Conservation (phyloP, 2,113 vertebrate species). For the Pyxicephalus adspersus region DNA sequence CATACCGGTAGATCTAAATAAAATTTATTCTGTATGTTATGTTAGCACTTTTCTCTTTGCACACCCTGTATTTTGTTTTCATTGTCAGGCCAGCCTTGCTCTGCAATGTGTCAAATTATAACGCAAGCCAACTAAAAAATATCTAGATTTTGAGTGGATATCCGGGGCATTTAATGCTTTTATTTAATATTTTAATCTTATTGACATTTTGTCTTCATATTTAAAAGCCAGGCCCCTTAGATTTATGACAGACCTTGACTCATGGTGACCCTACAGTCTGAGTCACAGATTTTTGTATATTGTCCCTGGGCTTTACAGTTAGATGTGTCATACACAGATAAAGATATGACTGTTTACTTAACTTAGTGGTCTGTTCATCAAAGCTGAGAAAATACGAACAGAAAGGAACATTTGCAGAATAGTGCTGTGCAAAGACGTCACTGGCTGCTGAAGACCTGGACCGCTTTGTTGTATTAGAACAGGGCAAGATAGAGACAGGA, state of each 20-base stretch:
- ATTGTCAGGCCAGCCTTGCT: no score
- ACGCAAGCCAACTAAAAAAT: no score
- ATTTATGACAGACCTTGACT: slow-evolving; percentile 19
- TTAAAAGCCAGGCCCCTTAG: neutral
- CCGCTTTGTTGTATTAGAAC: no score
- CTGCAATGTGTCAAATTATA: neutral
- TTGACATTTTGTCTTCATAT: neutral
- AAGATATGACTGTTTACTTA: slow-evolving; percentile 21
- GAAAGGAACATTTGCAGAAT: neutral
- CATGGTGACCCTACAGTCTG: neutral
- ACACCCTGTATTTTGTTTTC: no score
- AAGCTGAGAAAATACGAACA: neutral
- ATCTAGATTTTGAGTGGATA: no score
- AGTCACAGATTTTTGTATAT: neutral
- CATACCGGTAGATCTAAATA: no score
- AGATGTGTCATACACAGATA: neutral
- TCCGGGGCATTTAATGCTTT: neutral
- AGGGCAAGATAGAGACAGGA: no score
- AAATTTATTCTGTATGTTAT: no score
- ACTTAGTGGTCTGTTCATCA: slow-evolving; percentile 10
- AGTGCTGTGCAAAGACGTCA: no score
- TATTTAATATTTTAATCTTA: neutral
- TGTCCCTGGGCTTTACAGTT: neutral
- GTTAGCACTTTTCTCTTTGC: no score
- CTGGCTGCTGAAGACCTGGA: no score